These are phyloP conservation scores for Amblyornis subalaris DNA, from an alignment of 2,113 vertebrate genomes.

Conservation along the genomic window DNA sequence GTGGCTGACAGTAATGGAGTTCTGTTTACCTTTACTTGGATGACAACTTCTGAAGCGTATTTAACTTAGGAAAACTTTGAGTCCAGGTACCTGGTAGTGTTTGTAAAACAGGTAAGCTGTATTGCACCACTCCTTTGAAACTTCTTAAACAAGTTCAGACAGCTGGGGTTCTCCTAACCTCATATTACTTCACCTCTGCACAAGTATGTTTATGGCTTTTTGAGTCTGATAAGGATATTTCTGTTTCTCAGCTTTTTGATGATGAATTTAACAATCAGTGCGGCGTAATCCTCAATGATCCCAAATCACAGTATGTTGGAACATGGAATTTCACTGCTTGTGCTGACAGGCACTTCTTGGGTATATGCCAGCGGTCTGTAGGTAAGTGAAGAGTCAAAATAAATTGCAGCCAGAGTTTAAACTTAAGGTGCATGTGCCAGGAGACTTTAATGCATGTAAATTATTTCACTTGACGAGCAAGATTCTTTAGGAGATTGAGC, in stretches of 20 bases:
- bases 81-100: neutral
- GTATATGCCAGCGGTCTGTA: constrained; percentile 83
- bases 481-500: neutral
- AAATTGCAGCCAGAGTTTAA: neutral
- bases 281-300: constrained; percentile 80
- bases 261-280: constrained; percentile 78
- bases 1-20: neutral
- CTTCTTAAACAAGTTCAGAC: constrained; percentile 1
- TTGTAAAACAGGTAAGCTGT: neutral
- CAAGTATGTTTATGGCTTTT: neutral
- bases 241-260: constrained; percentile 72
- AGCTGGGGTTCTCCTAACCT: neutral
- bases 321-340: constrained; percentile 91
- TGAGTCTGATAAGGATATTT: neutral
- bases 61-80: neutral
- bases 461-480: neutral
- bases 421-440: neutral
- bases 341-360: constrained; percentile 68
- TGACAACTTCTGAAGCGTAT: neutral
- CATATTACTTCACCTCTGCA: neutral
- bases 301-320: constrained; percentile 79
- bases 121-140: constrained; percentile 11
- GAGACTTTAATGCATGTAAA: neutral
- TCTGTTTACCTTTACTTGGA: neutral
- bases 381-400: constrained; percentile 69